phyloP scores from a whole-genome alignment of 2,888 invertebrate genomes.

The Pterostichus niger region DNA sequence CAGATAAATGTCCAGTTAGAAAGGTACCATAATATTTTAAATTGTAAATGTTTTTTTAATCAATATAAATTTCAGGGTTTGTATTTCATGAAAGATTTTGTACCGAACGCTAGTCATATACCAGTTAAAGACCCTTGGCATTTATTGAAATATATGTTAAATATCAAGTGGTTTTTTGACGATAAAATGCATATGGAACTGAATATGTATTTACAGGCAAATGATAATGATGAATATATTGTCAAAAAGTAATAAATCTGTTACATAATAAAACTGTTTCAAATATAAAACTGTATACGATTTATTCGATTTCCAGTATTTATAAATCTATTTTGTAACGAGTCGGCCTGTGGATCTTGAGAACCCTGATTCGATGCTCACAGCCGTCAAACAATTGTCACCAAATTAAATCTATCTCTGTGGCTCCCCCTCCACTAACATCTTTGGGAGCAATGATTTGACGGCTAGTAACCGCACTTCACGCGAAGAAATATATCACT shows the following conservation, averaged over 20 bases:
- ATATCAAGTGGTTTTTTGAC: background rate
- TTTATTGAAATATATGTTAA: background rate
- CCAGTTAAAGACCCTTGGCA: background rate
- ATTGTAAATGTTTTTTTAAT: background rate
- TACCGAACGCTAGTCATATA: background rate
- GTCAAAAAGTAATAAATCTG: background rate
- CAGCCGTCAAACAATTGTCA: no score
- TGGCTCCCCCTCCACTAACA: no score
- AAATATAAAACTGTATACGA: no score
- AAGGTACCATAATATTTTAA: background rate
- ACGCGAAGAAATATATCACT: no score
- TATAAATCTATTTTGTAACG: no score
- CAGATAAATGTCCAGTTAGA: background rate
- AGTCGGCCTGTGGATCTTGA: no score
- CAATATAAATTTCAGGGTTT: slow-evolving; percentile 5
- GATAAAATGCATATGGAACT: background rate
- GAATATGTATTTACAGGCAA: background rate
- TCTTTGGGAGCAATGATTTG: no score
- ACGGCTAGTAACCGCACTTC: no score
- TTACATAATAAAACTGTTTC: no score
- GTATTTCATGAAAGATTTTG: background rate
- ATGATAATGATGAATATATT: slow-evolving; percentile 16
- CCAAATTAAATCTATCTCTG: no score
- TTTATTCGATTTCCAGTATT: no score
- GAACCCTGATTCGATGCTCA: no score